Evolutionary conservation across 53 echinoderm and acorn worm genomes (phyloP).

Genomic region (Mesocentrotus franciscanus): DNA sequence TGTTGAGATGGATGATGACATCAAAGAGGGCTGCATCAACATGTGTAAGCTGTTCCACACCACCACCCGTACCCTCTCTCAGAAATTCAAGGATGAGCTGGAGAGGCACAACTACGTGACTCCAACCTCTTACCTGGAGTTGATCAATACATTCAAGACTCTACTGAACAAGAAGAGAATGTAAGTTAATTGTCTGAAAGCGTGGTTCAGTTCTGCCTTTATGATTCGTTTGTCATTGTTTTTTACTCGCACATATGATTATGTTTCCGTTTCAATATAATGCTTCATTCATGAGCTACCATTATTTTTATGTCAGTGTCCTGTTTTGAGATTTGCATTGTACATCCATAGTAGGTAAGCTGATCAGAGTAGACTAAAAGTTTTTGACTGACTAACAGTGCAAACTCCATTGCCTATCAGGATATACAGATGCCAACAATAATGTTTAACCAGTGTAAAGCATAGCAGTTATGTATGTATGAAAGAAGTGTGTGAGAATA

Average conservation of each 20-base stretch:
- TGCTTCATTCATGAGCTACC: background rate
- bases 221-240: background rate
- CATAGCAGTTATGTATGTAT: too few relatives aligned
- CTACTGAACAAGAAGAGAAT: constrained; percentile 90
- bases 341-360: too few relatives aligned
- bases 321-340: too few relatives aligned
- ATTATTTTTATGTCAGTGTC: background rate
- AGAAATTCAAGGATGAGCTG: constrained; percentile 83
- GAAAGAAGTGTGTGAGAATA: background rate
- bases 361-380: too few relatives aligned
- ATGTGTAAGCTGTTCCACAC: constrained; percentile 98
- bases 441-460: too few relatives aligned
- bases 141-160: constrained; percentile 95
- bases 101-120: constrained; percentile 98
- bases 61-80: constrained; percentile 84
- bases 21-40: constrained; percentile 85
- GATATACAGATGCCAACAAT: too few relatives aligned
- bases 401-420: too few relatives aligned
- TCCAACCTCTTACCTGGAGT: constrained; percentile 94
- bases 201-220: background rate
- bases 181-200: constrained; percentile 66
- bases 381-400: too few relatives aligned
- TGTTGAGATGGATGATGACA: constrained; percentile 80
- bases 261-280: background rate
- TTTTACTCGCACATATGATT: background rate